Evolutionary conservation across 2,797 vertebrate genomes (phyloP).

Genomic region (Capromys pilorides): DNA sequence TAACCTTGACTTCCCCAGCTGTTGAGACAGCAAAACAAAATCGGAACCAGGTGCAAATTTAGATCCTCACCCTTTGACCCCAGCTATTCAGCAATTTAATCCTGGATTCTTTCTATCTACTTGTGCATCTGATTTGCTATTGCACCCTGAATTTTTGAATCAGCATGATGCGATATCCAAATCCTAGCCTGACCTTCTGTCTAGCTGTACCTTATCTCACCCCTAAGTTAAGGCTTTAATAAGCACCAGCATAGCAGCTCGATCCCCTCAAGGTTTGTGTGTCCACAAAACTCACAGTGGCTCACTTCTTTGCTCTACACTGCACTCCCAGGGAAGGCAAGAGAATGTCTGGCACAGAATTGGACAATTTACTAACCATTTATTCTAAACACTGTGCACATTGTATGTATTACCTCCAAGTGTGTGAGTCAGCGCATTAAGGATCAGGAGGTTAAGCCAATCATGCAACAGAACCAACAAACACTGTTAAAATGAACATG

Average conservation of each 20-base stretch:
- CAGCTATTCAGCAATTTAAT: slow-evolving; percentile 57
- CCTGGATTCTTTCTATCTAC: background rate
- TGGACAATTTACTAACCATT: background rate
- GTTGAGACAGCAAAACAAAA: slow-evolving; percentile 49
- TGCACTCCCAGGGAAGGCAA: background rate
- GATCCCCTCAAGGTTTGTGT: background rate
- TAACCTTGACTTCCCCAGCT: slow-evolving; percentile 39
- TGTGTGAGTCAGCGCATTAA: background rate
- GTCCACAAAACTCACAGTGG: background rate
- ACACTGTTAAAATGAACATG: background rate
- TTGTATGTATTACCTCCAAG: background rate
- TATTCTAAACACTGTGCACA: background rate
- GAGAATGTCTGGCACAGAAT: background rate
- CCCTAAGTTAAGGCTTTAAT: slow-evolving; percentile 15
- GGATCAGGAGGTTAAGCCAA: background rate
- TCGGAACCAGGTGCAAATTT: slow-evolving; percentile 47
- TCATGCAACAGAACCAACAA: background rate
- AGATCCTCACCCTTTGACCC: background rate
- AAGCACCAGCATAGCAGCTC: background rate
- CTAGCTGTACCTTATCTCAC: background rate
- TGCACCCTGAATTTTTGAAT: background rate
- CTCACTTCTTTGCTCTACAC: background rate
- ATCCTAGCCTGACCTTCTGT: slow-evolving; percentile 1
- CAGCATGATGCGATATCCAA: slow-evolving; percentile 10
- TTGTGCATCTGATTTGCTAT: slow-evolving; percentile 46